Percentiles rank a stretch among this genome's conserved stretches.
These are phyloP conservation scores for Harpagus bidentatus DNA, from an alignment of 2,113 vertebrate genomes.

Conservation along the genomic window DNA sequence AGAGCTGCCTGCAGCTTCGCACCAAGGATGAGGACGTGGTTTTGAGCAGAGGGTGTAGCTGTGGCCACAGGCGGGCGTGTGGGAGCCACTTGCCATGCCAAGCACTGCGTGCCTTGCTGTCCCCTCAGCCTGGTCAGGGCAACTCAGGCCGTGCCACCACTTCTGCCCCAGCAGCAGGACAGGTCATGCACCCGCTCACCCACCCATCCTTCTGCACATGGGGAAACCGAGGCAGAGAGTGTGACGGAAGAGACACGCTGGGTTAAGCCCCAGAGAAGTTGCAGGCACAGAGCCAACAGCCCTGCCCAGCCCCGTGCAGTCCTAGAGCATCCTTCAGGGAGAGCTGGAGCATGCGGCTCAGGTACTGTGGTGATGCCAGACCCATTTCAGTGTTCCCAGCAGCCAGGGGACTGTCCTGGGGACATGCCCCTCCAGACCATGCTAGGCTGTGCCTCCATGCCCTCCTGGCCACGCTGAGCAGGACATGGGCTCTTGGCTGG, in stretches of 20 bases:
- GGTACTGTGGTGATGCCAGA: background rate
- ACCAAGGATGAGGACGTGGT: rapidly evolving
- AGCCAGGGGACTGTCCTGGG: background rate
- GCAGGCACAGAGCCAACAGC: background rate
- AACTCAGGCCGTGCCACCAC: background rate
- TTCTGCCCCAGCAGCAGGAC: background rate
- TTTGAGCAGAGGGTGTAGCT: background rate
- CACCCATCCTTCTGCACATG: background rate
- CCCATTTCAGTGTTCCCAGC: background rate
- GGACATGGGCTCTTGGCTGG: rapidly evolving
- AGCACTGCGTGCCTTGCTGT: background rate
- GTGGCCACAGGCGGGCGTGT: rapidly evolving
- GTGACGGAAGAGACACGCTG: background rate
- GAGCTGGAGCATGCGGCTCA: background rate
- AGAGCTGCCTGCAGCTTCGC: rapidly evolving
- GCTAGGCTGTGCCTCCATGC: background rate
- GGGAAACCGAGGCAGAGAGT: background rate
- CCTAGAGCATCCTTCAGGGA: background rate
- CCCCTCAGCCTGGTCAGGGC: rapidly evolving
- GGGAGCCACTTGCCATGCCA: rapidly evolving
- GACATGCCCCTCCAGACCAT: background rate
- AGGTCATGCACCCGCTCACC: rapidly evolving
- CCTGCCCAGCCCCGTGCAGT: background rate
- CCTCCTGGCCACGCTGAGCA: background rate
- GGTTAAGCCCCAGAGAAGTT: background rate